Conservation (phyloP, 2,888 invertebrate genomes). For the Drymonia ruficornis region DNA sequence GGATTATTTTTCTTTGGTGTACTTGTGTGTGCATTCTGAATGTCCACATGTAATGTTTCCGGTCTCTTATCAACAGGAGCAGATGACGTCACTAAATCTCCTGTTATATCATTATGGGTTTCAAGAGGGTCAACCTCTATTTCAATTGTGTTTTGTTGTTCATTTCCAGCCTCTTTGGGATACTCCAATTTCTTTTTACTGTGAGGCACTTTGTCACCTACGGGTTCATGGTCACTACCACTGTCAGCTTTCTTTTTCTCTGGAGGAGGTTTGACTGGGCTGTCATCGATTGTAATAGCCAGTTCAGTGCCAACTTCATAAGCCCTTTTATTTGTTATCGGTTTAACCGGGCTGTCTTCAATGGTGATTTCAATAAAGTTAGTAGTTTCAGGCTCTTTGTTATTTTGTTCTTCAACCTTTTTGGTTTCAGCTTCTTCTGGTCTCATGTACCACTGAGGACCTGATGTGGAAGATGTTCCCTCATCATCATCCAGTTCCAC, state of each 20-base stretch:
- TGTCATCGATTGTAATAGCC: slow-evolving; percentile 75
- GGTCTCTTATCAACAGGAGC: slow-evolving; percentile 37
- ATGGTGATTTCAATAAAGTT: slow-evolving; percentile 72
- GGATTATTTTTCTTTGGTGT: slow-evolving; percentile 42
- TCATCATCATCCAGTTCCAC: slow-evolving; percentile 76
- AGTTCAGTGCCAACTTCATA: slow-evolving; percentile 53
- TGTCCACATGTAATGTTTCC: slow-evolving; percentile 44
- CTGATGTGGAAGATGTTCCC: slow-evolving; percentile 30
- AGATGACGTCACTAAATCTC: slow-evolving; percentile 15
- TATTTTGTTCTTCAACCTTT: slow-evolving; percentile 58
- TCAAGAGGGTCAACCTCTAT: slow-evolving; percentile 54
- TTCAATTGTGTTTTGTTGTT: slow-evolving; percentile 46
- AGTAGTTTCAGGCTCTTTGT: slow-evolving; percentile 60
- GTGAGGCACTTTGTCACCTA: slow-evolving; percentile 38
- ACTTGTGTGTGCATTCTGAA: slow-evolving; percentile 25
- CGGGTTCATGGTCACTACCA: slow-evolving; percentile 47
- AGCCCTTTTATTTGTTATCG: slow-evolving; percentile 43
- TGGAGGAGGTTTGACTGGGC: slow-evolving; percentile 57
- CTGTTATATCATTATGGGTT: slow-evolving; percentile 10
- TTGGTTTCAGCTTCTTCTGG: slow-evolving; percentile 61
- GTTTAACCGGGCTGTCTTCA: slow-evolving; percentile 75
- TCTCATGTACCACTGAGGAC: slow-evolving; percentile 72
- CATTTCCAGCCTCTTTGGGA: slow-evolving; percentile 40
- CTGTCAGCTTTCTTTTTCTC: slow-evolving; percentile 31
- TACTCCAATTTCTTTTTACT: slow-evolving; percentile 75